Evolutionary conservation across 2,888 invertebrate species (phyloP).

Genomic region (Drosophila longiperda): DNA sequence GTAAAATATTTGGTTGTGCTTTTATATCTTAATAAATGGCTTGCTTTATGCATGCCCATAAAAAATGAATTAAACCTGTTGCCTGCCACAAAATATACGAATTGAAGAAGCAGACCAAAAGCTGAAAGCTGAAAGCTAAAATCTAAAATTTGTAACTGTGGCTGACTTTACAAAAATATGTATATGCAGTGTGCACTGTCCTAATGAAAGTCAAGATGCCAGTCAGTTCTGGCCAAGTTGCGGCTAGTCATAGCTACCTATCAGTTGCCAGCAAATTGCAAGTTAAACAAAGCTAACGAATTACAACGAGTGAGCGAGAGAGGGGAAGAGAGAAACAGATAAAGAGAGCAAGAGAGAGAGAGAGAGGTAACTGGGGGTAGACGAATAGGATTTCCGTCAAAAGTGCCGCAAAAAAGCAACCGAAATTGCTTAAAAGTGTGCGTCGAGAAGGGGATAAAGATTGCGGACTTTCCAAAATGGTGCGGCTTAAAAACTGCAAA

Average conservation of each 20-base stretch:
- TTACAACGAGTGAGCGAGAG: constrained; percentile 28
- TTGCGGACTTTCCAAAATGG: constrained; percentile 16
- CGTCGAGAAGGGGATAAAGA: not conserved
- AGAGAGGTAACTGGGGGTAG: constrained; percentile 18
- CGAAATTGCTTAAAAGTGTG: constrained; percentile 56
- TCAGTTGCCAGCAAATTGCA: constrained; percentile 76
- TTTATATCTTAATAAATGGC: constrained; percentile 56
- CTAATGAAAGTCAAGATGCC: constrained; percentile 72
- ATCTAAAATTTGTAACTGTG: constrained; percentile 19
- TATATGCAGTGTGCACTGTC: constrained; percentile 21
- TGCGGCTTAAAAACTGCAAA: constrained; percentile 61
- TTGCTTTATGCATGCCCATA: constrained; percentile 49
- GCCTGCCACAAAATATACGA: constrained; percentile 49
- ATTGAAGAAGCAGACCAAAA: constrained; percentile 33
- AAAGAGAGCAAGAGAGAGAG: not conserved
- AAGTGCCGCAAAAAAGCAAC: constrained; percentile 66
- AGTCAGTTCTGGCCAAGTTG: constrained; percentile 63
- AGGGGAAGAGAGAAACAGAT: not conserved
- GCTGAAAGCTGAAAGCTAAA: constrained; percentile 9
- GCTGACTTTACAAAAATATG: constrained; percentile 48
- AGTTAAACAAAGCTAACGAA: constrained; percentile 78
- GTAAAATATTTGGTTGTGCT: constrained; percentile 22
- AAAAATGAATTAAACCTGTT: constrained; percentile 76
- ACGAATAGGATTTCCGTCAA: constrained; percentile 74
- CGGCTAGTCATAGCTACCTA: constrained; percentile 60